Evolutionary conservation across 2,888 invertebrate species (phyloP), one percentile per base, ranked within the genome.

Genomic region (Mamestra brassicae): DNA sequence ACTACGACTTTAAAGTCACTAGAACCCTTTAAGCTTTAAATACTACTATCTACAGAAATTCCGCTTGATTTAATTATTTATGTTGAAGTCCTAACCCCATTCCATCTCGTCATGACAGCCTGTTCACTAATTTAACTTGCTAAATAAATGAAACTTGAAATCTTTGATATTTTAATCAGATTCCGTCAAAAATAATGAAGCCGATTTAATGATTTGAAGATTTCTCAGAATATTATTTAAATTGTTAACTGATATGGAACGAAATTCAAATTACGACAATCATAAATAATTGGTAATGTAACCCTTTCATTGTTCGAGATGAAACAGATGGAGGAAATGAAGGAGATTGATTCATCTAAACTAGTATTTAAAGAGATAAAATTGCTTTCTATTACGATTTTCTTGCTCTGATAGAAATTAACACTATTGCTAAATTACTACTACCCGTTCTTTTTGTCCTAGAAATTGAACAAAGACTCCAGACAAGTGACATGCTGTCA

Each of bases 111-210:
- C 36, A 62, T 69, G 65, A 66, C 69, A 81, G 38, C 57, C 65
- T 63, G 50, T 69, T 55, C 62, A 50, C 63, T 63, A 68, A 82
- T 82, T 83, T 76, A 67, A 76, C 71, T 84, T 66, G 55, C 60
- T 63, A 79, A 79, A 47, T 45, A 79, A 83, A 70, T 67, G 38
- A 69, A 83, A 79, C 55, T 75, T 57, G 60, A 73, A 74, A 75
- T 70, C 63, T 79, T 75, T 62, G 75, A 70, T 79, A 68, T 71
- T 74, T 69, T 68, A 58, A 68, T 64, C 64, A 76, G 67, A 73
- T 80, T 58, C 36, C 38, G 26, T 58, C 58, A 74, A 55, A 69
- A 81, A 70, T 76, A 70, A 81, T 67, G 77, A 80, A 68, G 67
- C 38, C 3, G 54, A 76, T 60, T 76, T 67, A 60, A 66, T 55